Evolutionary conservation across 1,140 invertebrate genomes (phyloP).

Genomic region (Pantala flavescens): DNA sequence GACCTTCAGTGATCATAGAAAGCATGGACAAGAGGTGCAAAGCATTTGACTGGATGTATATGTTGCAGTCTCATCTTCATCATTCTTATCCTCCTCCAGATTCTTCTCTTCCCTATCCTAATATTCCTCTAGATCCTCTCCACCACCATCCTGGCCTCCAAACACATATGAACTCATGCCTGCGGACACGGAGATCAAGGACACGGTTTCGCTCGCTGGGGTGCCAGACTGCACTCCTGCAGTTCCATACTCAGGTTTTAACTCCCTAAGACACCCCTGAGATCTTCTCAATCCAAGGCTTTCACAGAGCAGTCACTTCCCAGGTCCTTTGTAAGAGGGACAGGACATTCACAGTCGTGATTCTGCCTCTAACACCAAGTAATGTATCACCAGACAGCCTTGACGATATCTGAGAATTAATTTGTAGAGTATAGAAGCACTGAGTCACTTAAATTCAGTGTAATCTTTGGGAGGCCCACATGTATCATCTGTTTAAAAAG

Average conservation of each 20-base stretch:
- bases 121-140: too few relatives aligned
- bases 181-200: constrained; percentile 18
- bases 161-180: constrained; percentile 33
- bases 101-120: constrained; percentile 72
- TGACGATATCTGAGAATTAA: too few relatives aligned
- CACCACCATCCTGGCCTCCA: constrained; percentile 61
- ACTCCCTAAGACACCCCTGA: constrained; percentile 49
- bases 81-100: background rate
- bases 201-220: background rate
- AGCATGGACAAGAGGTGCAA: constrained; percentile 41
- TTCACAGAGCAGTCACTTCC: constrained; percentile 79
- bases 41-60: constrained; percentile 62
- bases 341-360: too few relatives aligned
- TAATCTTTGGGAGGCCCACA: too few relatives aligned
- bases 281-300: constrained; percentile 57
- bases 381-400: too few relatives aligned
- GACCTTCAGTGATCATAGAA: constrained; percentile 53
- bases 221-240: background rate
- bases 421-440: too few relatives aligned
- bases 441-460: too few relatives aligned
- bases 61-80: constrained; percentile 41
- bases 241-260: constrained; percentile 24
- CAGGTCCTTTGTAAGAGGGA: too few relatives aligned
- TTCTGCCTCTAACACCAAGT: too few relatives aligned
- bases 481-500: too few relatives aligned